These are phyloP conservation scores for Podarcis siculus DNA, from an alignment of 2,797 vertebrate species.

Conservation along the genomic window DNA sequence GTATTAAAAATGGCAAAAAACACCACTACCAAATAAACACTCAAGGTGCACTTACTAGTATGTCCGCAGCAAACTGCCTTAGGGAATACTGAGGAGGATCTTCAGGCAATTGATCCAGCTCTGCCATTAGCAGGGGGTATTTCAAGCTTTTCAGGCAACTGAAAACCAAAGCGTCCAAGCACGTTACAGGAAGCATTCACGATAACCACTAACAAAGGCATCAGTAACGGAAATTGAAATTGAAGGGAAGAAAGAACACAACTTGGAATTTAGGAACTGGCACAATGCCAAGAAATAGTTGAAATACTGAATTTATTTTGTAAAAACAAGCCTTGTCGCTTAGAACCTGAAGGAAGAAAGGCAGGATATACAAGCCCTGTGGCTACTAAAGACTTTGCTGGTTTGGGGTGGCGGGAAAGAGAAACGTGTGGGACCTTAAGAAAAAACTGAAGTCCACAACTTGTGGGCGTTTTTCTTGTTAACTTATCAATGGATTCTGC, in stretches of 20 bases:
- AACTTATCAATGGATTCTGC: no score
- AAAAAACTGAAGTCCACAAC: background rate
- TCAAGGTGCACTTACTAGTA: constrained; percentile 82
- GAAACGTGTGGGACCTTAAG: background rate
- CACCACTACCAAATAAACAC: background rate
- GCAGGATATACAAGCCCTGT: background rate
- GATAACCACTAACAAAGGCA: background rate
- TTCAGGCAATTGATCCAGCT: constrained; percentile 81
- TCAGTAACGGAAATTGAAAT: background rate
- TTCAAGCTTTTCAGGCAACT: constrained; percentile 92
- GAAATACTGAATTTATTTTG: background rate
- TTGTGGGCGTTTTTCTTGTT: no score
- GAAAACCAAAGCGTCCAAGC: constrained; percentile 54
- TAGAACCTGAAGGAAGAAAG: background rate
- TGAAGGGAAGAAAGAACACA: background rate
- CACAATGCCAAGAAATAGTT: background rate
- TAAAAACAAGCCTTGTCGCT: background rate
- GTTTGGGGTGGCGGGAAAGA: no score
- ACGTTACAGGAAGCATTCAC: constrained; percentile 28
- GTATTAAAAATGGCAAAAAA: background rate
- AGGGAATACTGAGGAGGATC: constrained; percentile 80
- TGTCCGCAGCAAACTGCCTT: constrained; percentile 86
- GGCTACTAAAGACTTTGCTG: background rate
- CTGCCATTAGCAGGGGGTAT: constrained; percentile 87
- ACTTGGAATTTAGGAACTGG: background rate